Evolutionary conservation across 2,797 vertebrate genomes (phyloP), one percentile per base, ranked within the genome.

Genomic region (Lithobates pipiens): DNA sequence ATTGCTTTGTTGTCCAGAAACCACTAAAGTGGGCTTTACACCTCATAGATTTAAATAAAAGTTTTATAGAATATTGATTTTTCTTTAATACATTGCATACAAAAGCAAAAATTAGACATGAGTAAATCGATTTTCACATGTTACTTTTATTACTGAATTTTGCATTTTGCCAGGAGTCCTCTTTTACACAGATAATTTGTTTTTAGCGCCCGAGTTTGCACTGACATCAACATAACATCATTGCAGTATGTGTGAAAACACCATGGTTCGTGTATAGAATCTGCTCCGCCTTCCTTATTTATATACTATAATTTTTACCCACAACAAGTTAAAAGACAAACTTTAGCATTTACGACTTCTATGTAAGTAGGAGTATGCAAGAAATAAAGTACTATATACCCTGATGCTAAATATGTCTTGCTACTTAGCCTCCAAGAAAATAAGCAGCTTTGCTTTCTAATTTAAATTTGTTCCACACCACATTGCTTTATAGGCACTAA

Each of bases 401-500:
- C 68, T 27, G 63, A 16, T 46, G 34, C 79, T 82, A 86, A 86
- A 86, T 82, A 81, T 65, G 72, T 67, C 65, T 76, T 86, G 78
- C 39, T 76, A 42, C 73, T 63, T 27, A 50, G 34, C 27, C 74
- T 86, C 57, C 23, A 27, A 39, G 74, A 86, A 86, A 82, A 86
- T 84, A 54, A 82, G 67, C 76, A 18, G 74, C 73, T 86, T 65
- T 77, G 36, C 74, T 82, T 82, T 76, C 79, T 77, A 82, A 86
- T 72, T 86, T 82, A 63, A 82, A 82, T 86, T 67, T 82, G 63
- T 42, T 86, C 46, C 57, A 77, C 54, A 82, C 85, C 80, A 86
- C 84, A 86, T 86, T 63, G 65, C 80, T 86, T 86, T 86, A 86
- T 82, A 86, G 85, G 50, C 80, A 57, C 75, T 82, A 82, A 86